These are phyloP conservation scores for Tursiops truncatus DNA, from an alignment of 2,113 vertebrate species.

Conservation along the genomic window DNA sequence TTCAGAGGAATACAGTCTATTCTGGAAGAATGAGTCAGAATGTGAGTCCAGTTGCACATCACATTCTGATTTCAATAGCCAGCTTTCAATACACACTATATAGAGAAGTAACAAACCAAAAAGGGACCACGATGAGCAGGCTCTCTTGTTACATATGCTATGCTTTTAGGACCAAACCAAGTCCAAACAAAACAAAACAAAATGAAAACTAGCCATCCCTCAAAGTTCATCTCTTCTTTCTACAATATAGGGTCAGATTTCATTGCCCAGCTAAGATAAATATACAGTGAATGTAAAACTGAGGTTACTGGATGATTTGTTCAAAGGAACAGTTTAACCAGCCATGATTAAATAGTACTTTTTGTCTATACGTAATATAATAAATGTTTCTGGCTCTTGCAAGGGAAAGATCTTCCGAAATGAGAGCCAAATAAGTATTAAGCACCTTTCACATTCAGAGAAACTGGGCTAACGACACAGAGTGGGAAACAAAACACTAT, in stretches of 20 bases:
- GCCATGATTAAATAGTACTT: not conserved
- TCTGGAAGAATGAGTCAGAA: not conserved
- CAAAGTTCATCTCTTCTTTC: not conserved
- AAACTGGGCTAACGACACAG: not conserved
- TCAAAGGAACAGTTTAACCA: not conserved
- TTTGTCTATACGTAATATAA: not conserved
- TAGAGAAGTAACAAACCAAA: not conserved
- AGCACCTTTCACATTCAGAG: not conserved
- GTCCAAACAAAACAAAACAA: not conserved
- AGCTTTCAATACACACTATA: not conserved
- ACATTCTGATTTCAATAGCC: not conserved
- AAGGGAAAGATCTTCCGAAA: not conserved
- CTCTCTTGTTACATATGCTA: not conserved
- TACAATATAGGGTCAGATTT: not conserved
- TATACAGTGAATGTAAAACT: not conserved
- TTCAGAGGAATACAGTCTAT: not conserved
- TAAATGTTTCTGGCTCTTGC: not conserved
- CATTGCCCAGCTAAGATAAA: not conserved
- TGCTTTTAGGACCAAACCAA: not conserved
- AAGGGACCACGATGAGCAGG: no score
- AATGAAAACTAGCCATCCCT: not conserved
- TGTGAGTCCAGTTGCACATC: not conserved
- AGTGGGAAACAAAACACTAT: not conserved
- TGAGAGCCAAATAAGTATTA: not conserved
- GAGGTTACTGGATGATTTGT: not conserved